These are phyloP conservation scores for Microplitis deprimator DNA, from an alignment of 2,888 invertebrate genomes.

Conservation along the genomic window DNA sequence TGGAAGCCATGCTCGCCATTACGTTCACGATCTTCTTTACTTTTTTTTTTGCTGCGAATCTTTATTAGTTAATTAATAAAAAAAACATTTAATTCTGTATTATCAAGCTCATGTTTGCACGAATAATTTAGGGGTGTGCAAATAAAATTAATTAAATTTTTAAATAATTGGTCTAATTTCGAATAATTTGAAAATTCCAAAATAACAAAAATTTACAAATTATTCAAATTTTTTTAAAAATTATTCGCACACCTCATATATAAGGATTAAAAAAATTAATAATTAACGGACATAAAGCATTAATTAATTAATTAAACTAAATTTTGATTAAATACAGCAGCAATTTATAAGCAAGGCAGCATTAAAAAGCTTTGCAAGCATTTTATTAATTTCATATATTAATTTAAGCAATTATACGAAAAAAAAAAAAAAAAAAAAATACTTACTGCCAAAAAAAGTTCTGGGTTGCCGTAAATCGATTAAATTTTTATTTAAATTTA, in stretches of 20 bases:
- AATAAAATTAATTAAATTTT: no score
- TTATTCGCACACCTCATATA: no score
- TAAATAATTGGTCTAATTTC: background rate
- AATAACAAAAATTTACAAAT: no score
- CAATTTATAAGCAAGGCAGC: background rate
- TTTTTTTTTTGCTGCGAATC: background rate
- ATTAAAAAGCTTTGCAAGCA: background rate
- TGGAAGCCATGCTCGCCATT: slow-evolving; percentile 61
- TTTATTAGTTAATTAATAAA: background rate
- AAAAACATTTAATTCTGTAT: no score
- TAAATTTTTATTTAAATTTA: slow-evolving; percentile 76
- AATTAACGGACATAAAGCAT: background rate
- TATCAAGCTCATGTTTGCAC: no score
- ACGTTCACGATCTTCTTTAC: background rate
- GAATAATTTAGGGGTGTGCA: no score
- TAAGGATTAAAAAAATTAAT: no score
- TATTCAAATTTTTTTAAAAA: no score
- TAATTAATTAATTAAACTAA: background rate
- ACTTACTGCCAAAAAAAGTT: slow-evolving; percentile 69
- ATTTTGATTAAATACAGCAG: background rate
- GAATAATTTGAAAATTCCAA: no score
- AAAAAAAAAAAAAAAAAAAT: slow-evolving; percentile 21
- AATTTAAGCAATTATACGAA: background rate
- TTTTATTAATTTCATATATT: background rate
- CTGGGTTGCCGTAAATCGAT: slow-evolving; percentile 60